Percentiles rank a stretch among this genome's conserved stretches.
Conservation (phyloP, 2,113 vertebrate species). For the Vidua chalybeata region DNA sequence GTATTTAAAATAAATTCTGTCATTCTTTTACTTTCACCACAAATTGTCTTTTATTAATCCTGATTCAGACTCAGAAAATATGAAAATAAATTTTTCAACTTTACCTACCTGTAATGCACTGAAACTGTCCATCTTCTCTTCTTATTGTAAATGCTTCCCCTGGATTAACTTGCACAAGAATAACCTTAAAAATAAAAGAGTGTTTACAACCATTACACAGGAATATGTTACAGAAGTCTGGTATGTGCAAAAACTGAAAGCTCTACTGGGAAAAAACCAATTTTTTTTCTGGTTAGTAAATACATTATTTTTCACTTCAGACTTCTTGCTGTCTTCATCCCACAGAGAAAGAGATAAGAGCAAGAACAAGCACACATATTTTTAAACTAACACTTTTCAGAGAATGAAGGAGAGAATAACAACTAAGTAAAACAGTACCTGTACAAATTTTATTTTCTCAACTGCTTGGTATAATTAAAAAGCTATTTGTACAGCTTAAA, state of each 20-base stretch:
- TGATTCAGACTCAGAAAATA: background rate
- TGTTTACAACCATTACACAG: conserved; percentile 50
- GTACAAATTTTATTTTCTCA: background rate
- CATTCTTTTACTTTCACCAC: background rate
- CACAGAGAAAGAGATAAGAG: background rate
- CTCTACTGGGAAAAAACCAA: background rate
- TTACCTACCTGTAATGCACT: conserved; percentile 99
- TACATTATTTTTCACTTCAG: background rate
- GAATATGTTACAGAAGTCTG: background rate
- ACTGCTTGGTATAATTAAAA: background rate
- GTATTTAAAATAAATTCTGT: background rate
- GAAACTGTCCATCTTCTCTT: conserved; percentile 98
- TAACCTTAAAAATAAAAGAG: conserved; percentile 85
- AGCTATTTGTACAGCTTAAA: background rate
- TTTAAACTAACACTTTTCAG: conserved; percentile 10
- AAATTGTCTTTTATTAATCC: background rate
- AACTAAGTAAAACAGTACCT: background rate
- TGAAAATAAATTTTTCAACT: conserved; percentile 38
- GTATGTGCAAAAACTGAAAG: background rate
- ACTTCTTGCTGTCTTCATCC: background rate
- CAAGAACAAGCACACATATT: background rate
- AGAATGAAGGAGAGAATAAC: background rate
- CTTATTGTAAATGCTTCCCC: conserved; percentile 98
- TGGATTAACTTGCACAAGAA: conserved; percentile 99
- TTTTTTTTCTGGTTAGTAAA: background rate